Conservation (phyloP, 2,888 invertebrate genomes). For the Sympetrum striolatum region DNA sequence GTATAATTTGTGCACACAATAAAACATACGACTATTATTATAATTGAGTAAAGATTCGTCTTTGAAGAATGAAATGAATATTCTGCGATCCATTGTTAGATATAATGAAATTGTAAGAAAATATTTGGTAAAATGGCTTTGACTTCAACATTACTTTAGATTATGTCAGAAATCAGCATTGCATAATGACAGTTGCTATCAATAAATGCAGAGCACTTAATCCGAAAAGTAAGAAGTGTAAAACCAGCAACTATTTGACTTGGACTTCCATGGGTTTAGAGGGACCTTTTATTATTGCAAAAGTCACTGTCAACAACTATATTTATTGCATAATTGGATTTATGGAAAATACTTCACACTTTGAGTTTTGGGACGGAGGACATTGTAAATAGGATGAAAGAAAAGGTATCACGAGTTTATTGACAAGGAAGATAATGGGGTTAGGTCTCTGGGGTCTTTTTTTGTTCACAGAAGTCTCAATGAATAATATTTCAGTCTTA, state of each 20-base stretch:
- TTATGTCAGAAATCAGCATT: too few relatives aligned
- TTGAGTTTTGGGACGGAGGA: conserved; percentile 35
- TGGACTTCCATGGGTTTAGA: conserved; percentile 23
- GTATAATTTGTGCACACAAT: background rate
- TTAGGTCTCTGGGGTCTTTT: background rate
- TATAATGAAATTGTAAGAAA: too few relatives aligned
- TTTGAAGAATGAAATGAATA: too few relatives aligned
- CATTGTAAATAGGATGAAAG: conserved; percentile 2
- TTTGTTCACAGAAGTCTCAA: background rate
- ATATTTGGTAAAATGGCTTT: too few relatives aligned
- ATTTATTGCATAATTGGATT: conserved; percentile 26
- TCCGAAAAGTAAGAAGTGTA: background rate
- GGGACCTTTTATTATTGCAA: conserved; percentile 11
- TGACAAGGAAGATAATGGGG: background rate
- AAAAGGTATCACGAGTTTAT: background rate
- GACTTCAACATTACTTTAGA: too few relatives aligned
- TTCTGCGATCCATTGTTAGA: too few relatives aligned
- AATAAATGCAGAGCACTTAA: too few relatives aligned
- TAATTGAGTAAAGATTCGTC: too few relatives aligned
- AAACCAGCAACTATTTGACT: background rate
- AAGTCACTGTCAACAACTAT: conserved; percentile 27
- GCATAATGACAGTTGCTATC: too few relatives aligned
- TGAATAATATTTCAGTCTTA: conserved; percentile 29
- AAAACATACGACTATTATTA: background rate
- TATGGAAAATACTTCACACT: conserved; percentile 26